Conservation (phyloP, 2,888 invertebrate genomes). For the Cantharis flavilabris region DNA sequence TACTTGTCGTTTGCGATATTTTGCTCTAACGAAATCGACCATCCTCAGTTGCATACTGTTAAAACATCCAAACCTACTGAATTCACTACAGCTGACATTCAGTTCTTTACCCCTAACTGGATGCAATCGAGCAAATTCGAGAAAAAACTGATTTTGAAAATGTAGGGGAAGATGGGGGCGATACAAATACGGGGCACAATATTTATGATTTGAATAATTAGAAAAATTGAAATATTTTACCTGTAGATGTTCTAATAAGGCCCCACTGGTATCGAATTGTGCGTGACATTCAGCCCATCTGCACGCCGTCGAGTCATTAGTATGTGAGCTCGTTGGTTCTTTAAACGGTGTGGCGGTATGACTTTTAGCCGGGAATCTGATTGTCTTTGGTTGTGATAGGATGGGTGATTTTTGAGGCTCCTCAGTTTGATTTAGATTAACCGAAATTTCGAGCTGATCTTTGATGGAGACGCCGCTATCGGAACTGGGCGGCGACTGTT, state of each 20-base stretch:
- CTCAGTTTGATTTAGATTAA: constrained; percentile 41
- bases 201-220: background rate
- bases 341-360: constrained; percentile 47
- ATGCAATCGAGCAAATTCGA: too few relatives aligned
- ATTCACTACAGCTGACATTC: too few relatives aligned
- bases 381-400: constrained; percentile 78
- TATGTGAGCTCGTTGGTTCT: constrained; percentile 48
- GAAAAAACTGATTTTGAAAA: too few relatives aligned
- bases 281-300: constrained; percentile 83
- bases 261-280: constrained; percentile 78
- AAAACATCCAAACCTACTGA: too few relatives aligned
- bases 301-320: constrained; percentile 60
- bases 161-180: too few relatives aligned
- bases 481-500: constrained; percentile 46
- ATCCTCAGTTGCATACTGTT: too few relatives aligned
- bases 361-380: constrained; percentile 74
- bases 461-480: constrained; percentile 50
- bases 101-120: too few relatives aligned
- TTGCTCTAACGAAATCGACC: too few relatives aligned
- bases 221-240: constrained; percentile 52
- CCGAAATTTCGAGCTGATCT: constrained; percentile 47
- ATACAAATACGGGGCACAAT: too few relatives aligned
- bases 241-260: constrained; percentile 87
- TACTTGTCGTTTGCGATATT: too few relatives aligned
- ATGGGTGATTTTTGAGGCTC: constrained; percentile 71